Evolutionary conservation across 2,113 vertebrate genomes (phyloP).

Genomic region (Junco hyemalis): DNA sequence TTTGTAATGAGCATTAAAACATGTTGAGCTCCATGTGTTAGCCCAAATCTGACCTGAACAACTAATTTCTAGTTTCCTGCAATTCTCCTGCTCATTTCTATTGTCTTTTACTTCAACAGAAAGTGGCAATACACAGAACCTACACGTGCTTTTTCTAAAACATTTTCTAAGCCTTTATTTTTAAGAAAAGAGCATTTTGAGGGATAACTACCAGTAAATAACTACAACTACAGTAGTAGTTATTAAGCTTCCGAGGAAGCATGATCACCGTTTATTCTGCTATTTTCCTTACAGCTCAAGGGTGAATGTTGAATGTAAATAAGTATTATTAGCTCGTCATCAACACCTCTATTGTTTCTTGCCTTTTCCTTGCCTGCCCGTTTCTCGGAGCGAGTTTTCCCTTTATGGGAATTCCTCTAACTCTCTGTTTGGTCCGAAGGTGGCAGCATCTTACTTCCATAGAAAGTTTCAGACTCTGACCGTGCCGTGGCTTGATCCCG

Average conservation of each 20-base stretch:
- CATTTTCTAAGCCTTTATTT: background rate
- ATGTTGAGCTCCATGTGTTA: background rate
- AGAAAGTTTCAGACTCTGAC: background rate
- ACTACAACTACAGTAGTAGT: background rate
- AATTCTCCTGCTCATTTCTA: background rate
- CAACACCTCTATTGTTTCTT: background rate
- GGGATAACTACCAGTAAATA: background rate
- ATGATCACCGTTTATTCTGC: background rate
- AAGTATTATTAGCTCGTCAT: background rate
- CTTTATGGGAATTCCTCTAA: background rate
- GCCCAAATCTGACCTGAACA: background rate
- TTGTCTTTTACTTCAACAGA: background rate
- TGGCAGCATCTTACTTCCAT: conserved; percentile 68
- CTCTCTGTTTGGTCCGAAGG: conserved; percentile 38
- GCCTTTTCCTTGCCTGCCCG: background rate
- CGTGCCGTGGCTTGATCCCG: background rate
- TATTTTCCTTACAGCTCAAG: background rate
- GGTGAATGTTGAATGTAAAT: background rate
- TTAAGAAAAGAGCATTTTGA: background rate
- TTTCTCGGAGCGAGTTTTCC: background rate
- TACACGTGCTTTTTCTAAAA: background rate
- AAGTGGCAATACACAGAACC: background rate
- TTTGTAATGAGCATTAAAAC: background rate
- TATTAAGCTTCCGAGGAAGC: background rate
- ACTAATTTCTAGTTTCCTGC: background rate